Conservation (phyloP, 2,113 vertebrate genomes). For the Macquaria australasica region DNA sequence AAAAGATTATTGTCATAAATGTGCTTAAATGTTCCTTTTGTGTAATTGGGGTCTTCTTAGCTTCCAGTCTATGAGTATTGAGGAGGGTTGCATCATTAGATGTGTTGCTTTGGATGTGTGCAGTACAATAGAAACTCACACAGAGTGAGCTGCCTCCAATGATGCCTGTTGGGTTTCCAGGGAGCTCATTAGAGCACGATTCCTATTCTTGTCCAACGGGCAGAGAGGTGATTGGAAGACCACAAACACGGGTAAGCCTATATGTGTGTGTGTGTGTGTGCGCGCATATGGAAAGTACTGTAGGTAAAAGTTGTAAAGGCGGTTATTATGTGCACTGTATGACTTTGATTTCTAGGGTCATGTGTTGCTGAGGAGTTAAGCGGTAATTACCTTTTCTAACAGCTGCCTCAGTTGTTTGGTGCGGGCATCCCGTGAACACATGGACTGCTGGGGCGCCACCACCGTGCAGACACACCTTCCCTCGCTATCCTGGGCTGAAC, state of each 20-base stretch:
- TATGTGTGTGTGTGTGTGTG: not conserved
- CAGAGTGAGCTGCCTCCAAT: constrained; percentile 41
- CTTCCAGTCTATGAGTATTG: constrained; percentile 28
- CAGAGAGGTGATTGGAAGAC: constrained; percentile 36
- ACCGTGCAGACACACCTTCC: constrained; percentile 99
- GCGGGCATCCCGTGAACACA: constrained; percentile 97
- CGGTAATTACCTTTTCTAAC: constrained; percentile 93
- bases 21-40: constrained; percentile 12
- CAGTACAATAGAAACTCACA: constrained; percentile 34
- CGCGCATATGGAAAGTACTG: not conserved
- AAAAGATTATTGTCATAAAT: not conserved
- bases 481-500: constrained; percentile 98
- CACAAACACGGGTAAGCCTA: constrained; percentile 11
- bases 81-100: constrained; percentile 69
- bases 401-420: constrained; percentile 99
- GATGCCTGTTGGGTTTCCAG: constrained; percentile 71
- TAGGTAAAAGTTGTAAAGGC: not conserved
- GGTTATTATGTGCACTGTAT: not conserved
- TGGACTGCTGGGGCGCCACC: constrained; percentile 98
- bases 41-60: not conserved
- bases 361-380: constrained; percentile 31
- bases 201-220: constrained; percentile 62
- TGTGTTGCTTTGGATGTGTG: constrained; percentile 30
- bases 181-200: constrained; percentile 79
- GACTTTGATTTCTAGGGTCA: not conserved